Evolutionary conservation across 2,797 vertebrate species (phyloP), one percentile per base, ranked within the genome.

Genomic region (Acipenser oxyrinchus): DNA sequence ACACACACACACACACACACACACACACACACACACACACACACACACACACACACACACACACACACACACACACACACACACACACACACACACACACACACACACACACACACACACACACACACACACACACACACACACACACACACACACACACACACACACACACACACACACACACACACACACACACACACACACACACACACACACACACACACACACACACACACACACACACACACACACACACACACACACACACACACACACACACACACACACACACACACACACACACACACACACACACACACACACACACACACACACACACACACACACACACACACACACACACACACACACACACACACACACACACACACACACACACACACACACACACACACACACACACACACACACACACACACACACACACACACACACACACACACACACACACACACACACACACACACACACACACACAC

Each of bases 221-320:
- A 62, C 51, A 48, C 59, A 58, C 59, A 51, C 66, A 18, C 62
- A 48, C 49, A 15, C 18, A 60, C 58, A 48, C 8, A 15, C 11
- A 55, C 49, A 60, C 48, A 48, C 18, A 11, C 10, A 15, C 68
- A 60, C 59, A 71, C 62, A 53, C 51, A 10, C 60, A 18, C 9
- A 11, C 23, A 61, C n/a, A 23, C 2, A 10, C 12, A 51, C 57
- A 37, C 51, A 12, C 8, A 6, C 12, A 53, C 4, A 53, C 3
- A 8, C 51, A 48, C 59, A 6, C 55, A 8, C 67, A n/a, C 12
- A n/a, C n/a, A 12, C 49, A 48, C 13, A 6, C 49, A 15, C 55
- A 50, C 7, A 48, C 49, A 3, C 10, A 9, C 49, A 10, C 10
- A 18, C 18, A 48, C 10, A n/a, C 53, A 7, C 53, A 6, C 13